Percentiles rank a stretch among this genome's conserved stretches.
Conservation (phyloP, 2,888 invertebrate genomes). For the Portevinia maculata region DNA sequence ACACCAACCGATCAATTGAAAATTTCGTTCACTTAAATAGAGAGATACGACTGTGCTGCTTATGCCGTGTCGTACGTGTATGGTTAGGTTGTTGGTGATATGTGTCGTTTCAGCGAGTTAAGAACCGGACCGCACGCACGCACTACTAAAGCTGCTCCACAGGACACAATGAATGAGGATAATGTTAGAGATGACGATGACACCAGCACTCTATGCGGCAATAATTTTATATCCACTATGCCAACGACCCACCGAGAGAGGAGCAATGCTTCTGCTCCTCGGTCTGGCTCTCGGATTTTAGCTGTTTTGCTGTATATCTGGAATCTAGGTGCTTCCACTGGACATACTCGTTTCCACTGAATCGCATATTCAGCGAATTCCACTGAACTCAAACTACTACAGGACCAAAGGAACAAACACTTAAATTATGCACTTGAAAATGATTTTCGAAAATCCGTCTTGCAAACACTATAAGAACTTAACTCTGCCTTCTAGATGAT, state of each 20-base stretch:
- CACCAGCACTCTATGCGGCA: constrained; percentile 72
- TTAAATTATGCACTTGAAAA: constrained; percentile 73
- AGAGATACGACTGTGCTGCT: constrained; percentile 22
- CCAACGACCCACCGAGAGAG: constrained; percentile 27
- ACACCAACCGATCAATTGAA: constrained; percentile 68
- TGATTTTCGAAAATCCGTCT: constrained; percentile 14
- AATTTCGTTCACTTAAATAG: constrained; percentile 71
- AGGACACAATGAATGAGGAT: constrained; percentile 74
- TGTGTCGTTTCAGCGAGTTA: constrained; percentile 35
- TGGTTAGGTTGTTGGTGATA: constrained; percentile 40
- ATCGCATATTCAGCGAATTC: constrained; percentile 72
- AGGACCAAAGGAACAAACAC: constrained; percentile 68
- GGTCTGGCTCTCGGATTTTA: constrained; percentile 21
- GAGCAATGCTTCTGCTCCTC: constrained; percentile 40
- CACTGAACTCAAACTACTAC: constrained; percentile 72
- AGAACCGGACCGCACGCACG: constrained; percentile 72
- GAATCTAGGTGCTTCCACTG: constrained; percentile 74
- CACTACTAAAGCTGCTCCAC: constrained; percentile 71
- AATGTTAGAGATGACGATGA: constrained; percentile 68
- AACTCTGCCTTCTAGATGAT: neutral
- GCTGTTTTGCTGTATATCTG: constrained; percentile 64
- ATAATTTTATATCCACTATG: constrained; percentile 70
- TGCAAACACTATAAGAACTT: neutral
- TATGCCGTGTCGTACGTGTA: constrained; percentile 23
- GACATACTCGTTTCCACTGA: constrained; percentile 64